phyloP scores from a whole-genome alignment of 1,140 invertebrate species.

The Drosophila mayri region DNA sequence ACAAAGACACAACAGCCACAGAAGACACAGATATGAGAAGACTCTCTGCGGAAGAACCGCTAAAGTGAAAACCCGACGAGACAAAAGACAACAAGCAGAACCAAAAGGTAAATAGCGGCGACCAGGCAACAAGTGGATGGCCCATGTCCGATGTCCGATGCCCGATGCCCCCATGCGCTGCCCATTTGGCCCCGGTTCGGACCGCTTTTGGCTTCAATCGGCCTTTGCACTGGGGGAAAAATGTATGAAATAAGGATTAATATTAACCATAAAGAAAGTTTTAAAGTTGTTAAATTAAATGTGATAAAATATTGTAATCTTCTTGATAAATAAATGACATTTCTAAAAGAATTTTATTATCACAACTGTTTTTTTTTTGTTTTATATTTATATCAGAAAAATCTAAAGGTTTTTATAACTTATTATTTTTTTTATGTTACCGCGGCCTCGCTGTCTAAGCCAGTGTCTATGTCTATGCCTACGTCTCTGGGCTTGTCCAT shows the following conservation, averaged over 20 bases:
- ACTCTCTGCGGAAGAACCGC: conserved; percentile 35
- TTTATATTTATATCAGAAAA: neutral
- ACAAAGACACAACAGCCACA: conserved; percentile 26
- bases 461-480: conserved; percentile 37
- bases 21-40: conserved; percentile 9
- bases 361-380: neutral
- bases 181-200: conserved; percentile 34
- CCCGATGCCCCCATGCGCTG: conserved; percentile 41
- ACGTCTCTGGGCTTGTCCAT: conserved; percentile 32
- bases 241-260: neutral
- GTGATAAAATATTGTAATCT: neutral
- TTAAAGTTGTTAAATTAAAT: neutral
- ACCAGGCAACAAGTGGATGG: conserved; percentile 77
- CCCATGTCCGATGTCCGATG: conserved; percentile 55
- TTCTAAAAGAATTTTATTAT: no score
- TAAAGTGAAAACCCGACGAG: conserved; percentile 60
- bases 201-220: conserved; percentile 22
- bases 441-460: conserved; percentile 50
- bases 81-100: conserved; percentile 61
- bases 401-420: no score
- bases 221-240: conserved; percentile 38
- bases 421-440: conserved; percentile 14
- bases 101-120: conserved; percentile 79
- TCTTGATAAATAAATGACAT: no score
- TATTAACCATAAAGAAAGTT: neutral